Conservation (phyloP, 2,797 vertebrate genomes). For the Parauchenoglanis punctatus region DNA sequence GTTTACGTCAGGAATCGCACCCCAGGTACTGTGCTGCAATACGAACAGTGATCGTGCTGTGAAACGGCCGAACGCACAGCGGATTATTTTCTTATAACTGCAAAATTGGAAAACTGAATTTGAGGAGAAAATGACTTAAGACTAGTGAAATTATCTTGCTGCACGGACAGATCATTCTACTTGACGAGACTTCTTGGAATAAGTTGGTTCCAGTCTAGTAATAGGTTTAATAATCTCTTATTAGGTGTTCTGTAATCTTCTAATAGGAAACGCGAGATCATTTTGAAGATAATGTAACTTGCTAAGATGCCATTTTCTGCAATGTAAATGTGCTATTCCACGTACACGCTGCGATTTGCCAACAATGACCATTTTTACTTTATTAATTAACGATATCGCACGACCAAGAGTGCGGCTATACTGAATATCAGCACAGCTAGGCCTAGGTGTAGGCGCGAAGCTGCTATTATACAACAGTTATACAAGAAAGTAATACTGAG, state of each 20-base stretch:
- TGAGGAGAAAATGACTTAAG: too few relatives aligned
- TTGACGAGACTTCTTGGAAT: too few relatives aligned
- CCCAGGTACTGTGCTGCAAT: not conserved
- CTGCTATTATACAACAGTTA: not conserved
- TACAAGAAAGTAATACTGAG: not conserved
- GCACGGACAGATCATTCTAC: too few relatives aligned
- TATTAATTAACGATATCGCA: not conserved
- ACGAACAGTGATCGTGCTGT: not conserved
- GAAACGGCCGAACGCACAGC: not conserved
- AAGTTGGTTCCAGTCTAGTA: too few relatives aligned
- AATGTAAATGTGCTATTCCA: not conserved
- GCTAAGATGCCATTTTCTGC: too few relatives aligned
- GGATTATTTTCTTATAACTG: not conserved
- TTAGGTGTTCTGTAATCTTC: too few relatives aligned
- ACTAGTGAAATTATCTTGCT: too few relatives aligned
- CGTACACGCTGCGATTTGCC: not conserved
- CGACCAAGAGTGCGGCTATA: not conserved
- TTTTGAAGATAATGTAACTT: too few relatives aligned
- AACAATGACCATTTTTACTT: too few relatives aligned
- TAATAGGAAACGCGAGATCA: too few relatives aligned
- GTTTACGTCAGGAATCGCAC: not conserved
- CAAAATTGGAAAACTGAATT: too few relatives aligned
- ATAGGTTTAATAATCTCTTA: too few relatives aligned
- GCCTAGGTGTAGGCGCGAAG: not conserved
- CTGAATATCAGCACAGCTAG: not conserved